Conservation (phyloP, 2,113 vertebrate species). For the Cisticola juncidis region DNA sequence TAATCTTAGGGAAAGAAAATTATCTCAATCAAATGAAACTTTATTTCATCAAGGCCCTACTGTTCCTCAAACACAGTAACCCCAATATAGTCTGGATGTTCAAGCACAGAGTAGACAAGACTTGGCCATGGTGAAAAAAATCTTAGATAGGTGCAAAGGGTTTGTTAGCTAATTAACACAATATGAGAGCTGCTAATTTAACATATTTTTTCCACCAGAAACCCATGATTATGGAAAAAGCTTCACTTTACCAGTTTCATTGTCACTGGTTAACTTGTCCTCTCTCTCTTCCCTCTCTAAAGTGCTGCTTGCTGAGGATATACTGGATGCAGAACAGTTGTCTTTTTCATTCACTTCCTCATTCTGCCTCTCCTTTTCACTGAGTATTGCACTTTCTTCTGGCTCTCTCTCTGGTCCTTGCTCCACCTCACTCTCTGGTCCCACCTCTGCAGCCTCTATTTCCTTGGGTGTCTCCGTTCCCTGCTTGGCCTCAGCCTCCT, state of each 20-base stretch:
- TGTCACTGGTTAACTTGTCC: constrained; percentile 84
- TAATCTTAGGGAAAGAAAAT: neutral
- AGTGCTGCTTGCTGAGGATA: constrained; percentile 97
- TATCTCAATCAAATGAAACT: neutral
- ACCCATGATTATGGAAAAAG: constrained; percentile 7
- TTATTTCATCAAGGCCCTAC: neutral
- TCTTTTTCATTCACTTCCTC: constrained; percentile 98
- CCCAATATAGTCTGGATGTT: neutral
- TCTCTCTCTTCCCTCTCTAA: constrained; percentile 95
- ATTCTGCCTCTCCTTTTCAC: constrained; percentile 96
- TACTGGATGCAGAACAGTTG: constrained; percentile 97
- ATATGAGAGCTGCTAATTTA: neutral
- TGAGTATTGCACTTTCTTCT: constrained; percentile 85
- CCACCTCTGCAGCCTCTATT: constrained; percentile 49
- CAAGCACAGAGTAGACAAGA: neutral
- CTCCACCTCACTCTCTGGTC: constrained; percentile 76
- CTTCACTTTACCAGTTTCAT: constrained; percentile 81
- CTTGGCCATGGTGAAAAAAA: neutral
- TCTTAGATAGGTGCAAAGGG: neutral
- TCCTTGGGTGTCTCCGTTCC: constrained; percentile 65
- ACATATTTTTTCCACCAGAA: constrained; percentile 17
- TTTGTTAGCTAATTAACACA: neutral
- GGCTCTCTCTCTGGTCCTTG: constrained; percentile 78
- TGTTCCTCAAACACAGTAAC: neutral
- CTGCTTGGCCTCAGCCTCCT: constrained; percentile 58